Evolutionary conservation across 23 tunicate genomes (phyloP), one percentile per base, ranked within the genome.

Genomic region (Styela clava): DNA sequence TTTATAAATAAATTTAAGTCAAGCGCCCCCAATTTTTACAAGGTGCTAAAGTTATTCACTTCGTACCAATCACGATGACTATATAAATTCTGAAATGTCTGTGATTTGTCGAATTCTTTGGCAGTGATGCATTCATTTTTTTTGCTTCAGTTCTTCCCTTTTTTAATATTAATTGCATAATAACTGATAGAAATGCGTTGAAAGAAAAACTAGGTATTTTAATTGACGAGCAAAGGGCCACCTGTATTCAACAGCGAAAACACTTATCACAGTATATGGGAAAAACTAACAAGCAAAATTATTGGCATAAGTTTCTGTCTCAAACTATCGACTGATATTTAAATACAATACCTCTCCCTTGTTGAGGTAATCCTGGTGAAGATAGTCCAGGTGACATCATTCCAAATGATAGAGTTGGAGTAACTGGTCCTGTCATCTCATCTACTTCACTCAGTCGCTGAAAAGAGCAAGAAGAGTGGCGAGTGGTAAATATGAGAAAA

Each of bases 371-470:
- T 25, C 81, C 81, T 16, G 81, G 81, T 36, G 81, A 76, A 22
- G 44, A 9, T 56, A 76, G 27, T 52, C 81, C 81, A 0, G 81
- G 81, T 33, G 81, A 76, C 69, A 76, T 76, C 32, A 76, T 76
- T 21, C 77, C 77, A 32, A 71, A 71, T 5, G 77, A 35, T 5
- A 19, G 32, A 28, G 77, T 71, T 5, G 77, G 77, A 7, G 64
- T 76, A 9, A 76, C 65, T 44, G 64, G 81, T 31, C 81, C 81
- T 9, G 81, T 7, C 64, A 76, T 29, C 12, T 76, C 81, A 35
- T 76, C 81, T 64, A 76, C 7, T 9, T 20, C 31, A 1, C 64
- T 26, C 64, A 76, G 21, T 0, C 77, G 27, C 35, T 52, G 67
- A 31, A 61, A 1, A 0, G 81, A 76, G 2, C 21, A 76, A 21